phyloP scores from a whole-genome alignment of 1,140 invertebrate species.

The Homarus americanus region DNA sequence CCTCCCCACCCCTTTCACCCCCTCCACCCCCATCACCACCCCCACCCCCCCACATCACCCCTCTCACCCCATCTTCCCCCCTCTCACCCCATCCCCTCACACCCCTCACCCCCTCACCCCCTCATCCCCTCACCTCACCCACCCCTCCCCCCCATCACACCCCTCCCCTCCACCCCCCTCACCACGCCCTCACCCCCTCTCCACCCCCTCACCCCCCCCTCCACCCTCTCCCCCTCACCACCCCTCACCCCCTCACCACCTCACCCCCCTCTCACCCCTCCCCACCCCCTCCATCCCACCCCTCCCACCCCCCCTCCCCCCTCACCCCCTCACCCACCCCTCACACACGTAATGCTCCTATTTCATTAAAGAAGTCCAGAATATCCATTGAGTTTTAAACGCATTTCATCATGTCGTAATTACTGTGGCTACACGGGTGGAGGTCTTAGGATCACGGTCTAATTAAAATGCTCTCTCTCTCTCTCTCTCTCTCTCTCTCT shows the following conservation, averaged over 20 bases:
- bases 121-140: too few relatives aligned
- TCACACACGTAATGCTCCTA: not conserved
- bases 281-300: not conserved
- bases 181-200: too few relatives aligned
- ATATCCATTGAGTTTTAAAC: slow-evolving; percentile 42
- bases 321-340: not conserved
- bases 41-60: too few relatives aligned
- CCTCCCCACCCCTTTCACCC: not conserved
- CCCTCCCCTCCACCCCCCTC: not conserved
- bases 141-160: too few relatives aligned
- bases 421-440: slow-evolving; percentile 33
- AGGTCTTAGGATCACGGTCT: not conserved
- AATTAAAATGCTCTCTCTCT: slow-evolving; percentile 34
- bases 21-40: too few relatives aligned
- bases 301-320: too few relatives aligned
- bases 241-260: too few relatives aligned
- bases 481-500: not conserved
- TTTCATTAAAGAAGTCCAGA: slow-evolving; percentile 35
- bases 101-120: too few relatives aligned
- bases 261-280: not conserved
- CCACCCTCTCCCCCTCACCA: too few relatives aligned
- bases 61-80: too few relatives aligned
- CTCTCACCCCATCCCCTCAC: too few relatives aligned
- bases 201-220: too few relatives aligned
- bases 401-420: slow-evolving; percentile 46